A percentile compares a stretch with the other conserved stretches of the same genome.
Conservation (phyloP, 2,888 invertebrate species). For the Philopedon plagiatum region DNA sequence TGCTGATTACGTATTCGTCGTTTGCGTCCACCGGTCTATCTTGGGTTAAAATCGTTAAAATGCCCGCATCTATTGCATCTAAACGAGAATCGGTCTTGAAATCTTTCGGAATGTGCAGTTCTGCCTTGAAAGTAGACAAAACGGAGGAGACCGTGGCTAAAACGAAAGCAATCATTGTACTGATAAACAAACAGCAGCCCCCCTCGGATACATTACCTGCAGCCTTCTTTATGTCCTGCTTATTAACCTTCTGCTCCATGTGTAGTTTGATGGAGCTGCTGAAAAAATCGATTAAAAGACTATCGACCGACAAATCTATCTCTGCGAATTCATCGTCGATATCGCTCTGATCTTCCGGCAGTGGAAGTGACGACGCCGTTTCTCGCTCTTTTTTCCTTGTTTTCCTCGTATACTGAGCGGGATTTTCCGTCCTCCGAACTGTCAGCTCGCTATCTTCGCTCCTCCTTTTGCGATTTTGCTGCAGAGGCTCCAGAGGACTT, state of each 20-base stretch:
- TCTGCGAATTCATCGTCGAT: neutral
- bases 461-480: neutral
- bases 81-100: conserved; percentile 48
- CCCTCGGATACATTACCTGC: conserved; percentile 1
- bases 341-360: neutral
- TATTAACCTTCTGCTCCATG: neutral
- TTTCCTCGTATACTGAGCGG: neutral
- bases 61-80: conserved; percentile 55
- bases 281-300: conserved; percentile 56
- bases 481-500: neutral
- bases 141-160: conserved; percentile 46
- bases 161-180: no score
- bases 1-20: conserved; percentile 17
- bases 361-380: neutral
- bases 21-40: neutral
- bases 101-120: conserved; percentile 55
- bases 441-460: neutral
- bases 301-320: conserved; percentile 51
- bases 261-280: conserved; percentile 38
- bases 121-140: conserved; percentile 45
- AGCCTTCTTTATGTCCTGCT: neutral
- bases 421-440: neutral
- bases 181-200: no score
- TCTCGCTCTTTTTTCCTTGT: conserved; percentile 24
- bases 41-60: conserved; percentile 46